These are phyloP conservation scores for Drosophila sproati DNA, from an alignment of 1,140 invertebrate species.

Conservation along the genomic window DNA sequence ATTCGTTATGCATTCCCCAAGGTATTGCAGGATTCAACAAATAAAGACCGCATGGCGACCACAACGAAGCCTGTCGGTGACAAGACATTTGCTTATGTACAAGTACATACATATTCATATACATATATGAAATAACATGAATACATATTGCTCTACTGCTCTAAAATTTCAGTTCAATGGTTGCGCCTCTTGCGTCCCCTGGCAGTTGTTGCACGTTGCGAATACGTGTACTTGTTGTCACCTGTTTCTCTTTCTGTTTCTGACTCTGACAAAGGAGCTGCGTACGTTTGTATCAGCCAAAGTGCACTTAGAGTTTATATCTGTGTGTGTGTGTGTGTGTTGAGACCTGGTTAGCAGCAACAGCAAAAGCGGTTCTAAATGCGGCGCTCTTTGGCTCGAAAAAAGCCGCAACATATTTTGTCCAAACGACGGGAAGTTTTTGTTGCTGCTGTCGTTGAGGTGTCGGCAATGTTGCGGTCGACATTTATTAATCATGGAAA, in stretches of 20 bases:
- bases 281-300: slow-evolving; percentile 47
- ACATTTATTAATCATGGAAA: slow-evolving; percentile 77
- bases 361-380: neutral
- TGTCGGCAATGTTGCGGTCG: slow-evolving; percentile 77
- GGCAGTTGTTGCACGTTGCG: slow-evolving; percentile 44
- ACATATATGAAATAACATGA: neutral
- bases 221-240: slow-evolving; percentile 65
- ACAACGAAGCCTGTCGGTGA: slow-evolving; percentile 17
- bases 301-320: slow-evolving; percentile 35
- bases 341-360: slow-evolving; percentile 13
- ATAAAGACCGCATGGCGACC: slow-evolving; percentile 16
- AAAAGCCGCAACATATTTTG: slow-evolving; percentile 71
- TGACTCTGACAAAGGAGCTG: slow-evolving; percentile 70
- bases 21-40: slow-evolving; percentile 6
- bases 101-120: neutral
- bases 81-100: slow-evolving; percentile 1
- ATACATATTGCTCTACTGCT: slow-evolving; percentile 13
- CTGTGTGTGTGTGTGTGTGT: slow-evolving; percentile 16
- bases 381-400: neutral
- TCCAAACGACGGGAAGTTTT: slow-evolving; percentile 33
- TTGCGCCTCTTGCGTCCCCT: slow-evolving; percentile 22
- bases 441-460: slow-evolving; percentile 48
- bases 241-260: slow-evolving; percentile 66
- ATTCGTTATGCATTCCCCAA: slow-evolving; percentile 12
- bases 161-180: slow-evolving; percentile 35